A percentile compares a stretch with the other conserved stretches of the same genome.
Evolutionary conservation across 2,797 vertebrate genomes (phyloP).

Genomic region (Poecilia velifera): DNA sequence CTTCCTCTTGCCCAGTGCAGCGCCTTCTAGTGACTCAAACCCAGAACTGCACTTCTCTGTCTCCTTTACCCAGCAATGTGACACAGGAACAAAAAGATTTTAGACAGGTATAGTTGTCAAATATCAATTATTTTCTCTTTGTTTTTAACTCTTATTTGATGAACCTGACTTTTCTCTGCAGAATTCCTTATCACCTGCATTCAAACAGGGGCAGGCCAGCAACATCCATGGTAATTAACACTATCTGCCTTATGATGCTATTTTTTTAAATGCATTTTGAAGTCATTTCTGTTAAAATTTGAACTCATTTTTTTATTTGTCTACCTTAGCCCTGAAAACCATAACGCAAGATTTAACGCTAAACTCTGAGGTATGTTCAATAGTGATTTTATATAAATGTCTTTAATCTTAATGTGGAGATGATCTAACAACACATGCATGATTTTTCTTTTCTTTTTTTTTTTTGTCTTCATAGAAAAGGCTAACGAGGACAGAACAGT

Average conservation of each 20-base stretch:
- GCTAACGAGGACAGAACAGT: slow-evolving; percentile 95
- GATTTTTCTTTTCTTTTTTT: neutral
- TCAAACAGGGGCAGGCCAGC: slow-evolving; percentile 84
- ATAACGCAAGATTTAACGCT: slow-evolving; percentile 69
- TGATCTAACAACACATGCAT: neutral
- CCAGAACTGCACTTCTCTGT: slow-evolving; percentile 81
- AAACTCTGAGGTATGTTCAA: slow-evolving; percentile 68
- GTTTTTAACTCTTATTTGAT: neutral
- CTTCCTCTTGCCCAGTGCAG: slow-evolving; percentile 82
- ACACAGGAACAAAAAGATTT: slow-evolving; percentile 68
- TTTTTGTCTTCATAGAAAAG: slow-evolving; percentile 82
- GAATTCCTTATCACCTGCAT: slow-evolving; percentile 72
- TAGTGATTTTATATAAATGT: neutral
- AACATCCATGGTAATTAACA: slow-evolving; percentile 83
- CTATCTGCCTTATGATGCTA: neutral
- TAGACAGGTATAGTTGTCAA: slow-evolving; percentile 75
- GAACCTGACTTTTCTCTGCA: slow-evolving; percentile 44
- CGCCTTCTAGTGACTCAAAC: slow-evolving; percentile 88
- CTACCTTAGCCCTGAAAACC: slow-evolving; percentile 64
- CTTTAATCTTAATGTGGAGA: neutral
- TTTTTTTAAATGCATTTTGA: neutral
- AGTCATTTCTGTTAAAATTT: neutral
- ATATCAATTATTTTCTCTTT: neutral
- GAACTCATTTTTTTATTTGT: slow-evolving; percentile 14
- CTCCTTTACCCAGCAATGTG: slow-evolving; percentile 58